Evolutionary conservation across 2,797 vertebrate species (phyloP).

Genomic region (Setipinna tenuifilis): DNA sequence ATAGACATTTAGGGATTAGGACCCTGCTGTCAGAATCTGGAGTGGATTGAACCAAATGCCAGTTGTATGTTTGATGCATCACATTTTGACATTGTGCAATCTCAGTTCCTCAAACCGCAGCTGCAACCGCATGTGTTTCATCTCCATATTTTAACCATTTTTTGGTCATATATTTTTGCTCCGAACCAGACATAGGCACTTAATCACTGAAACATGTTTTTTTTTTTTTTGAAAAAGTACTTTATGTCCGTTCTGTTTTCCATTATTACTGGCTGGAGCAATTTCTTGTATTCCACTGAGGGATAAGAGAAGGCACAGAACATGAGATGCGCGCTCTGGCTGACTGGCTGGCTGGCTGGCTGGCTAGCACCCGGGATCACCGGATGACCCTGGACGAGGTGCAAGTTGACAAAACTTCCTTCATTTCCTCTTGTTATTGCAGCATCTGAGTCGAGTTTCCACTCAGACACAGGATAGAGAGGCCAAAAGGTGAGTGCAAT

Average conservation of each 20-base stretch:
- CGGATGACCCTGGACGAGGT: conserved; percentile 68
- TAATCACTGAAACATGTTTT: neutral
- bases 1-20: neutral
- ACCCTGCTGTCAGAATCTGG: neutral
- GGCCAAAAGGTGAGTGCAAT: conserved; percentile 76
- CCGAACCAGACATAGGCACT: neutral
- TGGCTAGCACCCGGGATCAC: conserved; percentile 52
- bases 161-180: neutral
- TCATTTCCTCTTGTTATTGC: conserved; percentile 79
- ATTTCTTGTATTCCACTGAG: neutral
- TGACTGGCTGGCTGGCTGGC: conserved; percentile 54
- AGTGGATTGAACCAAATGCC: neutral
- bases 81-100: neutral
- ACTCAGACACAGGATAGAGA: conserved; percentile 64
- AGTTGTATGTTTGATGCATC: neutral
- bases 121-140: neutral
- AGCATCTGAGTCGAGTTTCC: conserved; percentile 63
- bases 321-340: conserved; percentile 34
- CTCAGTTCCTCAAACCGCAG: neutral
- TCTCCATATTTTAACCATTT: neutral
- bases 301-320: neutral
- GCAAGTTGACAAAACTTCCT: conserved; percentile 73
- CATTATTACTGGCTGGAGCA: neutral
- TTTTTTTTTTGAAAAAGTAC: neutral
- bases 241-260: neutral